Evolutionary conservation across 2,113 vertebrate species (phyloP), one percentile per base, ranked within the genome.

Genomic region (Athene noctua): DNA sequence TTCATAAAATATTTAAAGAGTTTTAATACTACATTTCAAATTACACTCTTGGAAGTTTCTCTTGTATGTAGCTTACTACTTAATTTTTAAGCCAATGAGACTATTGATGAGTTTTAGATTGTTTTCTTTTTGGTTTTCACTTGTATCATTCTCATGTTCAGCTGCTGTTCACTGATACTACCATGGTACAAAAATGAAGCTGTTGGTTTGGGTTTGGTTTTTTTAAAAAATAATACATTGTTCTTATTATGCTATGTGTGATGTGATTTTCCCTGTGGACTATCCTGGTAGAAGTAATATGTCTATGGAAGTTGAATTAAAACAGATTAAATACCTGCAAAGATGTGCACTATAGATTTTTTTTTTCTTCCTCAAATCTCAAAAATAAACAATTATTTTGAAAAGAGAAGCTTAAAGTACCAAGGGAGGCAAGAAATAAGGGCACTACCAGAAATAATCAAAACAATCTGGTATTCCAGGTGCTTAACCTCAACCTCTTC

Each of bases 81-180:
- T 91, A 70, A 25, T 49, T 91, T 91, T 83, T 70, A 65, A 61
- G 26, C 34, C 13, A 78, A 18, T n/a, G 21, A 65, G 19, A 70
- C 51, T 54, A 78, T 21, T 79, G 40, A 6, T 63, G 70, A 30
- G 2, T 80, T 75, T 88, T 4, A 6, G 7, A 6, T 68, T 85
- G 26, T 34, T 95, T 78, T 91, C 14, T 23, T 42, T 88, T 62
- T 61, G 3, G 8, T 65, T 83, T 85, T 86, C 42, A 57, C 82
- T 59, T 86, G 27, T 81, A 47, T 88, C 61, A 17, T 61, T 81
- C 62, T 66, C 46, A 57, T 47, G 49, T 97, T 97, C 96, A 97
- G 96, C 97, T 95, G 94, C 96, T 97, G 97, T 97, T 97, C 96
- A 97, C 96, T 97, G 97, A 97, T 88, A 82, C 12, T 85, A 38